A percentile compares a stretch with the other conserved stretches of the same genome.
phyloP scores from a whole-genome alignment of 92 coral and sea anemone species.

The Heliopora coerulea region DNA sequence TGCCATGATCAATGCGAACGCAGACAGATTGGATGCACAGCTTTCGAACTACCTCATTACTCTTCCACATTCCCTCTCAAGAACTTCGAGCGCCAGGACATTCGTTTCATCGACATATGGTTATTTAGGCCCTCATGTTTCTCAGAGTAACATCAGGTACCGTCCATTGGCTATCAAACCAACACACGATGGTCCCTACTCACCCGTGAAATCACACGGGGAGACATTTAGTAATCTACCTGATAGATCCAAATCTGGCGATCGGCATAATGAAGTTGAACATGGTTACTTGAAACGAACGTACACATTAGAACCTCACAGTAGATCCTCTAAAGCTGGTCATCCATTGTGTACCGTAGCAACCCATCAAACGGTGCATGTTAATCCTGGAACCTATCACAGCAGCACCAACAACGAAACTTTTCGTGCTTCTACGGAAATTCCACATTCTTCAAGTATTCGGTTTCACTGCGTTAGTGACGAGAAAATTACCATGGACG shows the following conservation, averaged over 20 bases:
- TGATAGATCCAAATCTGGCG: conserved; percentile 3
- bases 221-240: not conserved
- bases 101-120: not conserved
- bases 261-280: not conserved
- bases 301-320: not conserved
- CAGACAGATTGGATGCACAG: conserved; percentile 17
- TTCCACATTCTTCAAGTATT: not conserved
- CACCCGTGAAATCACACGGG: conserved; percentile 19
- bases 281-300: conserved; percentile 5
- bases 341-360: conserved; percentile 11
- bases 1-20: conserved; percentile 32
- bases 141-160: conserved; percentile 26
- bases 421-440: not conserved
- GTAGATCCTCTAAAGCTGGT: not conserved
- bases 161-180: conserved; percentile 8
- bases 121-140: not conserved
- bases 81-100: not conserved
- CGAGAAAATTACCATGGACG: not conserved
- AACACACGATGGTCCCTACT: not conserved
- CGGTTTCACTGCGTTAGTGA: conserved; percentile 8
- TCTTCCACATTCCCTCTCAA: not conserved
- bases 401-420: not conserved
- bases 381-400: conserved; percentile 23
- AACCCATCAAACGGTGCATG: conserved; percentile 13
- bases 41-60: conserved; percentile 7